phyloP scores from a whole-genome alignment of 2,113 vertebrate species.

The Calyptomena viridis region DNA sequence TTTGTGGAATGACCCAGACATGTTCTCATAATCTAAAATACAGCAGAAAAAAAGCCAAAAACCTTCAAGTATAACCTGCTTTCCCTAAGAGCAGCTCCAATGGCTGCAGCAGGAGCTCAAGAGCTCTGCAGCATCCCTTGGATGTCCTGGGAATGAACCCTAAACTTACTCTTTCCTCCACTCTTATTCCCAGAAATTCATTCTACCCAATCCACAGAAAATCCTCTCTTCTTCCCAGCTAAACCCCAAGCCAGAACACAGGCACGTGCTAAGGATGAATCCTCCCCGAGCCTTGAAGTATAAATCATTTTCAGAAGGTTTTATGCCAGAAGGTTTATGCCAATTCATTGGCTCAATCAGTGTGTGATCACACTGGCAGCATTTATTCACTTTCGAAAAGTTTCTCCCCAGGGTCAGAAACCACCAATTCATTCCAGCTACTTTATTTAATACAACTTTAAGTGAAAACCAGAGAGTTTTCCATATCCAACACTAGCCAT shows the following conservation, averaged over 20 bases:
- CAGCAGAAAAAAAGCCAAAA: not conserved
- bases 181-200: not conserved
- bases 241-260: not conserved
- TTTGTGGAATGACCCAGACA: not conserved
- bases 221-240: not conserved
- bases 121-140: not conserved
- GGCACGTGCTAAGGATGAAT: not conserved
- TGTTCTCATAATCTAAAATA: not conserved
- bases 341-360: not conserved
- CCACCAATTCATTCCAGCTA: not conserved
- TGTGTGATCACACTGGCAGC: not conserved
- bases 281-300: not conserved
- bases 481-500: not conserved
- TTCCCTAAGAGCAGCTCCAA: not conserved
- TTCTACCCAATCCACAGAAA: not conserved
- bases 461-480: not conserved
- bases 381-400: not conserved
- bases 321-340: not conserved
- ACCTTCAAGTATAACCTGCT: not conserved
- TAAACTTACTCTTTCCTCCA: not conserved
- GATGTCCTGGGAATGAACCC: not conserved
- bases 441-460: constrained; percentile 1
- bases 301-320: not conserved
- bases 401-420: not conserved
- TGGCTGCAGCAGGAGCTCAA: not conserved